These are phyloP conservation scores for Oeneis ivallda DNA, from an alignment of 2,888 invertebrate genomes.

Conservation along the genomic window DNA sequence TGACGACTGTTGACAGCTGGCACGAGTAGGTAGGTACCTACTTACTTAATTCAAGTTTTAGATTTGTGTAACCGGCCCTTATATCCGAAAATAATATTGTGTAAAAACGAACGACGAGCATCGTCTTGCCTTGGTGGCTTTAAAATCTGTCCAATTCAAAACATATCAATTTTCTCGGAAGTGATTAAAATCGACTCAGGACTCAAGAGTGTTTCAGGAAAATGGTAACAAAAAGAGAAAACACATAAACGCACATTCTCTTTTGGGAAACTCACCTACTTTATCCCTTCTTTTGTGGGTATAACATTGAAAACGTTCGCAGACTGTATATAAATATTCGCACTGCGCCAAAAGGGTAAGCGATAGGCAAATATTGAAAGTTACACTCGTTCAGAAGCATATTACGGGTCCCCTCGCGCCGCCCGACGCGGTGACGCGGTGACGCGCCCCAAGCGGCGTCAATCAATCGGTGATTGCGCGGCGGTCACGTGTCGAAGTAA, in stretches of 20 bases:
- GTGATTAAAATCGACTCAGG: too few relatives aligned
- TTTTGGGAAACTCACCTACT: too few relatives aligned
- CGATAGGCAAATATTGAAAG: neutral
- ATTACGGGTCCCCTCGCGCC: neutral
- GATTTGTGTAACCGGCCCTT: neutral
- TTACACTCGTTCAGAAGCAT: neutral
- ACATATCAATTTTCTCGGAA: too few relatives aligned
- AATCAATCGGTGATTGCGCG: conserved; percentile 48
- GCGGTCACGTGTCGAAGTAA: conserved; percentile 63
- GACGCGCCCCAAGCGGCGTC: conserved; percentile 29
- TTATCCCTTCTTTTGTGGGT: neutral
- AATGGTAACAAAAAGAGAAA: too few relatives aligned
- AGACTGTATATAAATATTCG: neutral
- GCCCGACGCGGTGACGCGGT: too few relatives aligned
- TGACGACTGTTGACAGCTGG: neutral
- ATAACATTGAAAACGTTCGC: neutral
- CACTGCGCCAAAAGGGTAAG: neutral
- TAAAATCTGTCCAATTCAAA: too few relatives aligned
- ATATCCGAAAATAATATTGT: neutral
- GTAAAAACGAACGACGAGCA: too few relatives aligned
- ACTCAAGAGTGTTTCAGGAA: too few relatives aligned
- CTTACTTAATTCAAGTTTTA: neutral
- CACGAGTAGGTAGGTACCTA: neutral
- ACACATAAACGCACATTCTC: too few relatives aligned
- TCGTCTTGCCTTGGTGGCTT: too few relatives aligned